Percentiles rank a stretch among this genome's conserved stretches.
Conservation (phyloP, 2,888 invertebrate genomes). For the Xylota sylvarum region DNA sequence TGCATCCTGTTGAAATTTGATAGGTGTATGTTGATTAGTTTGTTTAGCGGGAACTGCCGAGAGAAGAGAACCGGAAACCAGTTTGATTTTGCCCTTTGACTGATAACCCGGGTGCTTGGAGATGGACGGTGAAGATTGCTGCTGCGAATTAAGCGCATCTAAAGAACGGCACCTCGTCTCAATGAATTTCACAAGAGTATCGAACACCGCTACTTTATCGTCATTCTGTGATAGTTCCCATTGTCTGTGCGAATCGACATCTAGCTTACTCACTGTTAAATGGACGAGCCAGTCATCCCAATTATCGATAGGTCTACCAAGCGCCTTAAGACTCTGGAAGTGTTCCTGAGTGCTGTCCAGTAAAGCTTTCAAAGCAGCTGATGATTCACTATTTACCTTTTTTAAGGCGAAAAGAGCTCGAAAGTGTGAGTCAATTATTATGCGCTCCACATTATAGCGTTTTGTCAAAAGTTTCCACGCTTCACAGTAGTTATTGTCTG, state of each 20-base stretch:
- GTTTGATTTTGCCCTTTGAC: background rate
- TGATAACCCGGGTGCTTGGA: background rate
- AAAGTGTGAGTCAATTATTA: slow-evolving; percentile 41
- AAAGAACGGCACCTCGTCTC: slow-evolving; percentile 11
- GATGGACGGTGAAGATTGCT: too few species aligned
- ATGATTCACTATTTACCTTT: slow-evolving; percentile 23
- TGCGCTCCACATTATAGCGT: slow-evolving; percentile 29
- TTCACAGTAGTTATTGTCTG: slow-evolving; percentile 1
- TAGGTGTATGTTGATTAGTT: background rate
- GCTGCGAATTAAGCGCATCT: too few species aligned
- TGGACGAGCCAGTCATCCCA: slow-evolving; percentile 55
- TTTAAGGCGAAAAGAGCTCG: slow-evolving; percentile 19
- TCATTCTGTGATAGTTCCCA: slow-evolving; percentile 45
- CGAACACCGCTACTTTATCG: slow-evolving; percentile 27
- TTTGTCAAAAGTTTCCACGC: slow-evolving; percentile 12
- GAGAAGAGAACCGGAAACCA: background rate
- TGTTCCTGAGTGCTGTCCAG: slow-evolving; percentile 33
- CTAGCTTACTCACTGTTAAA: slow-evolving; percentile 16
- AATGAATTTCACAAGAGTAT: slow-evolving; percentile 25
- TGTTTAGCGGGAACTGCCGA: background rate
- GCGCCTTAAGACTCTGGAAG: slow-evolving; percentile 31
- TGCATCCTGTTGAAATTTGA: background rate
- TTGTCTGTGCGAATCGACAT: slow-evolving; percentile 45
- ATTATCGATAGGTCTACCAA: too few species aligned
- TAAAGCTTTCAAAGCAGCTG: slow-evolving; percentile 24